Base-by-base conservation (phyloP, 92 coral and sea anemone genomes). In the Porites rus region DNA sequence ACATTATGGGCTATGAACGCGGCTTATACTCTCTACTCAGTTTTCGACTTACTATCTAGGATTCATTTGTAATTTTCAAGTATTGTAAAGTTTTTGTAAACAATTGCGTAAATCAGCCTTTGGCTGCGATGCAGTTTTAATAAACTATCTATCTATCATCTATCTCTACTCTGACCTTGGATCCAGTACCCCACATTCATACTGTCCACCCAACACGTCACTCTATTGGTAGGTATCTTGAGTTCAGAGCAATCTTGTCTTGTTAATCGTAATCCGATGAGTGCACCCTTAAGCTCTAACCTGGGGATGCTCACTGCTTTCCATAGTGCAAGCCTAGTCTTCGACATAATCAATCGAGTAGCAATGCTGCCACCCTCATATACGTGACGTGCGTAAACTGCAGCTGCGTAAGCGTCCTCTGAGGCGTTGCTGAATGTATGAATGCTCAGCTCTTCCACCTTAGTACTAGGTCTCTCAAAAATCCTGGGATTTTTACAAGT, bases 321-420 rank as follows among this genome's bases (percentile, higher is more conserved):
- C 82, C 91, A n/a, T n/a, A 88, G 94, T 22, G 92, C 94, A 4
- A 90, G 82, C 85, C 96, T 62, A 25, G 88, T 67, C 82, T 93
- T 93, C 0, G 89, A 75, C 69, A 92, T 93, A 73, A 91, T 64
- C 61, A 90, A 69, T 65, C 66, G 92, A 0, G 70, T 46, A 46
- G 63, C 73, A 17, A 68, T 51, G 13, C 58, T 31, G 54, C 87
- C 87, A 71, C 75, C 76, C 74, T 64, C 54, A 65, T 90, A 84
- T 25, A 79, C 88, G 31, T 86, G 78, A 12, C 92, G 59, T 43
- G 70, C 74, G 21, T 92, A 82, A 25, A 78, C 74, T 1, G 28
- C 86, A 12, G 93, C 92, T 21, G 93, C 80, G 65, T 92, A 90
- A 5, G 95, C 91, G 13, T 66, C 86, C 59, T 93, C 93, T 0